A percentile compares a stretch with the other conserved stretches of the same genome.
Conservation (phyloP, 1,140 invertebrate genomes). For the Caerostris darwini region DNA sequence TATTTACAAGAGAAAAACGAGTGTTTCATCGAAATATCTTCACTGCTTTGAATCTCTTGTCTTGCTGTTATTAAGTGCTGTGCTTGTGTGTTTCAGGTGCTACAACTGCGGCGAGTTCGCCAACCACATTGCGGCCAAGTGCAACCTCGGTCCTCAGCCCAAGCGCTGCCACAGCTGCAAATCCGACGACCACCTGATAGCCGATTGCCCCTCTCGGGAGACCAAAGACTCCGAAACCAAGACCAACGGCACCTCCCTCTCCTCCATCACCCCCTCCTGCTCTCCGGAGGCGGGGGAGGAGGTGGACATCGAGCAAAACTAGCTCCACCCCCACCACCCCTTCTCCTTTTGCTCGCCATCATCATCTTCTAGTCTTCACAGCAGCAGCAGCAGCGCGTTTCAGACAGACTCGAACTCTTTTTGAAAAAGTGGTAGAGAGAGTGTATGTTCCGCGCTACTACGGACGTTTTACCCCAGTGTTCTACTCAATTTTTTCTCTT, state of each 20-base stretch:
- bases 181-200: constrained; percentile 91
- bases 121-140: constrained; percentile 94
- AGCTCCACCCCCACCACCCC: background rate
- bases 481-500: background rate
- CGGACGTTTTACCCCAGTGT: constrained; percentile 9
- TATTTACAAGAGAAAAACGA: too few species aligned
- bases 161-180: constrained; percentile 95
- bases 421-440: background rate
- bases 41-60: too few species aligned
- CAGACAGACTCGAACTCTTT: background rate
- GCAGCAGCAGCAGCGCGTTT: background rate
- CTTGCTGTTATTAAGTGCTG: too few species aligned
- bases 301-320: background rate
- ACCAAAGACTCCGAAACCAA: constrained; percentile 76
- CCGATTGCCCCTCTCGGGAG: constrained; percentile 88
- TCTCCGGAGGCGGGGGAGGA: background rate
- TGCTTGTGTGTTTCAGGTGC: constrained; percentile 85
- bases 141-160: constrained; percentile 91
- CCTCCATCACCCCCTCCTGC: constrained; percentile 44
- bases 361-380: constrained; percentile 34
- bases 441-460: background rate
- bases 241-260: constrained; percentile 54
- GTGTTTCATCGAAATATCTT: too few species aligned
- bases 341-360: background rate
- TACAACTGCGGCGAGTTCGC: constrained; percentile 96